These are phyloP conservation scores for Macrocentrus cingulum DNA, from an alignment of 1,140 invertebrate species.

Conservation along the genomic window DNA sequence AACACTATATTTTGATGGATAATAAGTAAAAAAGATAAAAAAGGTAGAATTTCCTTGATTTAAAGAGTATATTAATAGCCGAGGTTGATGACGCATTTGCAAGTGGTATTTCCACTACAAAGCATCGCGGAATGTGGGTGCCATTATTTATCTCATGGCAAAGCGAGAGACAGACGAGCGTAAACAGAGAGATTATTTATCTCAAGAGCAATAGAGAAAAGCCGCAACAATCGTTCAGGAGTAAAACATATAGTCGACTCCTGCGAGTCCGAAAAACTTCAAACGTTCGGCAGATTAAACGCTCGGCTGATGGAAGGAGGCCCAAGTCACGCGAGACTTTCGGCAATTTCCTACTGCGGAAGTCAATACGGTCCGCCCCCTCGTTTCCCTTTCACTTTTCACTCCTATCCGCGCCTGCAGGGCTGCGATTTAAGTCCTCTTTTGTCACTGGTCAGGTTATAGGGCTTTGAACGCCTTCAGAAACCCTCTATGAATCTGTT, in stretches of 20 bases:
- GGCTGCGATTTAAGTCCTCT: neutral
- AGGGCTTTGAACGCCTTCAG: neutral
- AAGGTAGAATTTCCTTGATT: no score
- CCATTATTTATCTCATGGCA: constrained; percentile 46
- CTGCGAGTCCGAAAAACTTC: constrained; percentile 35
- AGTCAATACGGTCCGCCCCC: constrained; percentile 36
- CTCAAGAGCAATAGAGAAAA: constrained; percentile 30
- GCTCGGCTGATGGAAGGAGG: constrained; percentile 38
- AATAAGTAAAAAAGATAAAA: no score
- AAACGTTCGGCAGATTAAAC: constrained; percentile 49
- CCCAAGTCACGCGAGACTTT: constrained; percentile 31
- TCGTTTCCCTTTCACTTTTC: constrained; percentile 25
- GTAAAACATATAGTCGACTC: neutral
- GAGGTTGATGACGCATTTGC: constrained; percentile 7
- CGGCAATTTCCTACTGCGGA: constrained; percentile 41
- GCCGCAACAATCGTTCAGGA: constrained; percentile 6
- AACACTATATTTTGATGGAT: no score
- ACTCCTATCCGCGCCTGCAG: neutral
- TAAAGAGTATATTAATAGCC: no score
- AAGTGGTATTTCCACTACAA: constrained; percentile 5
- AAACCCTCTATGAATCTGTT: no score
- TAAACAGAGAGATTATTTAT: constrained; percentile 26
- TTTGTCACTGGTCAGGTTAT: constrained; percentile 9
- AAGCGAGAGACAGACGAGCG: constrained; percentile 11
- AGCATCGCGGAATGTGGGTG: constrained; percentile 32